Percentiles rank a stretch among this genome's conserved stretches.
These are phyloP conservation scores for Syngnathus floridae DNA, from an alignment of 2,113 vertebrate genomes.

Conservation along the genomic window DNA sequence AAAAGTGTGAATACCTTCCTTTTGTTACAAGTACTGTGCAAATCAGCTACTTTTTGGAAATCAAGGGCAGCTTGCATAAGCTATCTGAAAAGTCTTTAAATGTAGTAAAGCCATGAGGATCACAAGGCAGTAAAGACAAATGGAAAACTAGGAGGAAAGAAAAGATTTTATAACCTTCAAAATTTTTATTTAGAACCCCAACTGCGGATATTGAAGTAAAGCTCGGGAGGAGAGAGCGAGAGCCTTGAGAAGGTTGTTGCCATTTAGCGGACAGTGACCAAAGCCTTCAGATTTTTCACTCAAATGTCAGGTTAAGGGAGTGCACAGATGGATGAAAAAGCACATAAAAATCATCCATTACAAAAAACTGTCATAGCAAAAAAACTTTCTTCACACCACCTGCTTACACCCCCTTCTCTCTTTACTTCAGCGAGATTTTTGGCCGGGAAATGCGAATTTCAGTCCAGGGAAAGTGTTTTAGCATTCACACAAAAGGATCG, in stretches of 20 bases:
- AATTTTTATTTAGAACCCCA: background rate
- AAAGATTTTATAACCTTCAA: background rate
- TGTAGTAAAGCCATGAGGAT: background rate
- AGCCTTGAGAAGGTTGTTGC: constrained; percentile 1
- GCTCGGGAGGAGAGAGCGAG: background rate
- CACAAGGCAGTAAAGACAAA: background rate
- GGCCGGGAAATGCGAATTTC: constrained; percentile 20
- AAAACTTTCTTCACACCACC: constrained; percentile 13
- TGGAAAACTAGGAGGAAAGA: background rate
- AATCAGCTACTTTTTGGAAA: too few species aligned
- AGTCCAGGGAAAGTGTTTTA: constrained; percentile 22
- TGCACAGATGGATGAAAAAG: constrained; percentile 3
- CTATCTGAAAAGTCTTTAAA: background rate
- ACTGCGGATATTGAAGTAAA: background rate
- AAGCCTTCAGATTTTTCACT: background rate
- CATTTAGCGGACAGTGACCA: background rate
- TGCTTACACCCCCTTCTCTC: constrained; percentile 10
- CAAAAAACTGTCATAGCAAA: background rate
- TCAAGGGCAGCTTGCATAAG: background rate
- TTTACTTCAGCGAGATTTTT: constrained; percentile 7
- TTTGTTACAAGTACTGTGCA: too few species aligned
- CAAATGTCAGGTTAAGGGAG: background rate
- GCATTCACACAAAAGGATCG: constrained; percentile 21
- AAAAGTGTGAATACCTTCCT: too few species aligned
- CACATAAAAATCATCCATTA: background rate